A percentile compares a stretch with the other conserved stretches of the same genome.
These are phyloP conservation scores for Pygocentrus nattereri DNA, from an alignment of 2,797 vertebrate species.

Conservation along the genomic window DNA sequence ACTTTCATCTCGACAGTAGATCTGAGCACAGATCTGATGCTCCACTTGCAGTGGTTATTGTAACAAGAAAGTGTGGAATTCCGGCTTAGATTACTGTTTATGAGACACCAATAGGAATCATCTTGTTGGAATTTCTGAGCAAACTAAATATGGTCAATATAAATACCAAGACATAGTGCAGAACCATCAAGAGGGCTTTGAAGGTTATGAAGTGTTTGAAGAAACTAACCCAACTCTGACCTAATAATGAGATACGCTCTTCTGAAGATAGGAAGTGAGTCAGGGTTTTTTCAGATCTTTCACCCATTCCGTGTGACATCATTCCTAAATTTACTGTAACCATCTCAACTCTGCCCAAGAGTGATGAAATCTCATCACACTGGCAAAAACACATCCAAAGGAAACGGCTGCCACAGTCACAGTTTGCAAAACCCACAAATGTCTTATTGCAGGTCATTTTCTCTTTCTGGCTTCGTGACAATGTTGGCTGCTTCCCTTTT, in stretches of 20 bases:
- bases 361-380: slow-evolving; percentile 35
- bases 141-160: neutral
- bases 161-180: neutral
- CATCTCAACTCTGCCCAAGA: neutral
- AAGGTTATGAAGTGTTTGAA: neutral
- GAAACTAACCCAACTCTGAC: neutral
- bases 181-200: neutral
- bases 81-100: neutral
- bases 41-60: slow-evolving; percentile 5
- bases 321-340: slow-evolving; percentile 28
- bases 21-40: neutral
- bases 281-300: slow-evolving; percentile 24
- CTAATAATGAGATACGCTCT: slow-evolving; percentile 2
- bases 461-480: slow-evolving; percentile 8
- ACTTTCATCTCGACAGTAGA: slow-evolving; percentile 12
- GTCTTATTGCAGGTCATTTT: slow-evolving; percentile 11
- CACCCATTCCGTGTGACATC: slow-evolving; percentile 6
- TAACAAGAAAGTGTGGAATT: neutral
- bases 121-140: neutral
- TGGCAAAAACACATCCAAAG: slow-evolving; percentile 4
- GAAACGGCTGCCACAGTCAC: neutral
- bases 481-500: neutral
- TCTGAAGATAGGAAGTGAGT: slow-evolving; percentile 43
- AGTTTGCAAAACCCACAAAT: slow-evolving; percentile 10
- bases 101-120: slow-evolving; percentile 12